Conservation (phyloP, 2,888 invertebrate genomes). For the Amblyjoppa fuscipennis region DNA sequence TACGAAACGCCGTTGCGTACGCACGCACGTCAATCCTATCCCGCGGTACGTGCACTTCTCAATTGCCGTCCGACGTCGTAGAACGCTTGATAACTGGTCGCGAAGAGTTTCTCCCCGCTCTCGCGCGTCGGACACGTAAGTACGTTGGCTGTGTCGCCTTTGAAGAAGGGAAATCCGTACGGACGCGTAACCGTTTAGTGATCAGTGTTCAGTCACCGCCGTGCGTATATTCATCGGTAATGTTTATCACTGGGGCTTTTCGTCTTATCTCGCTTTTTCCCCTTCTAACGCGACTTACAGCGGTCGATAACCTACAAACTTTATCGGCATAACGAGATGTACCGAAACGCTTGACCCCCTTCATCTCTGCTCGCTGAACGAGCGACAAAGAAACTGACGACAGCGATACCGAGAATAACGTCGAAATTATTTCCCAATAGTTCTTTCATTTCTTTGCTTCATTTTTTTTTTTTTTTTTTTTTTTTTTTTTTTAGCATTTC, state of each 20-base stretch:
- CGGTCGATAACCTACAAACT: constrained; percentile 26
- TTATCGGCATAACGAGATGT: constrained; percentile 36
- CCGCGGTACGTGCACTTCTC: constrained; percentile 13
- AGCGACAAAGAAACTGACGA: neutral
- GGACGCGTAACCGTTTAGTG: constrained; percentile 29
- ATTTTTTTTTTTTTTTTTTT: constrained; percentile 25
- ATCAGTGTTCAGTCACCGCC: neutral
- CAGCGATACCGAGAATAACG: constrained; percentile 14
- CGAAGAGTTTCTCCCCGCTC: constrained; percentile 24
- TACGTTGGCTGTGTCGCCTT: constrained; percentile 11
- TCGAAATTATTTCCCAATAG: constrained; percentile 22
- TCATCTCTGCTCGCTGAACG: neutral
- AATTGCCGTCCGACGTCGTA: constrained; percentile 26
- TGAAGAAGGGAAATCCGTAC: constrained; percentile 23
- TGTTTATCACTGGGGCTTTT: constrained; percentile 18
- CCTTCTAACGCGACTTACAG: constrained; percentile 17
- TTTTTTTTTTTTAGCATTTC: neutral
- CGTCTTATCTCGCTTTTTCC: constrained; percentile 41
- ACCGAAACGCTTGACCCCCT: constrained; percentile 51
- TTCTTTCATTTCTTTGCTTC: constrained; percentile 25
- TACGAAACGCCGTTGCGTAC: constrained; percentile 45
- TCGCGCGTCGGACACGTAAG: neutral
- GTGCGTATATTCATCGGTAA: neutral
- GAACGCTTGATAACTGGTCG: constrained; percentile 28
- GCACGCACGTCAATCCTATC: constrained; percentile 16